Conservation (phyloP, 2,888 invertebrate genomes). For the Suillia variegata region DNA sequence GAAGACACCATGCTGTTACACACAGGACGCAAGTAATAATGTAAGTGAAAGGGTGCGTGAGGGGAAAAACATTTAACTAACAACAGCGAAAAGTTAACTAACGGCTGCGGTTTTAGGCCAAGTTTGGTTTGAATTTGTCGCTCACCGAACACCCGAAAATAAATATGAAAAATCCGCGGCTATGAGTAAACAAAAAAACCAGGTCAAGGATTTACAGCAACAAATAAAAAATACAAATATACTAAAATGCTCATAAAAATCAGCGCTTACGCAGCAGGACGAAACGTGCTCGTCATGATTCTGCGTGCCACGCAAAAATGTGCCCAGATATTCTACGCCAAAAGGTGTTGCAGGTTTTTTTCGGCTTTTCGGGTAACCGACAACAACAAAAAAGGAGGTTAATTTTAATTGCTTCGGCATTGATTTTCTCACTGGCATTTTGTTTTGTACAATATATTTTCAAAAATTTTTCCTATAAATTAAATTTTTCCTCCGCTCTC, state of each 20-base stretch:
- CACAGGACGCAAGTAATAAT: too few species aligned
- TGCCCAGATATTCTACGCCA: neutral
- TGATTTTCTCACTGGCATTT: neutral
- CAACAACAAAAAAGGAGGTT: neutral
- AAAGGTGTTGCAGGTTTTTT: neutral
- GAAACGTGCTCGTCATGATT: neutral
- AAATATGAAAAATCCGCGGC: neutral
- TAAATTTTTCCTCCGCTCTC: neutral
- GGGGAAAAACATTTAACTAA: slow-evolving; percentile 15
- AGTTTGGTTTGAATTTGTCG: neutral
- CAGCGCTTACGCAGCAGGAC: neutral
- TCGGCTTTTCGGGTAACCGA: neutral
- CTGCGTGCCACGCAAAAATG: neutral
- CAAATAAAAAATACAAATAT: neutral
- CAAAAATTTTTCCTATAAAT: too few species aligned
- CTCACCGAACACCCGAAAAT: neutral
- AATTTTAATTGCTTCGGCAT: neutral
- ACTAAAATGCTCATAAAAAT: too few species aligned
- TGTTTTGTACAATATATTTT: too few species aligned
- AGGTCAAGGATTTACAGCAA: neutral
- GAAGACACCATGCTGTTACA: too few species aligned
- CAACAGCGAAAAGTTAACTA: slow-evolving; percentile 16
- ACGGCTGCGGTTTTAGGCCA: neutral
- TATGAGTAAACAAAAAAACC: neutral
- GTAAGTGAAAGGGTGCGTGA: neutral